Conservation (phyloP, 2,888 invertebrate species). For the Yponomeuta cagnagella region DNA sequence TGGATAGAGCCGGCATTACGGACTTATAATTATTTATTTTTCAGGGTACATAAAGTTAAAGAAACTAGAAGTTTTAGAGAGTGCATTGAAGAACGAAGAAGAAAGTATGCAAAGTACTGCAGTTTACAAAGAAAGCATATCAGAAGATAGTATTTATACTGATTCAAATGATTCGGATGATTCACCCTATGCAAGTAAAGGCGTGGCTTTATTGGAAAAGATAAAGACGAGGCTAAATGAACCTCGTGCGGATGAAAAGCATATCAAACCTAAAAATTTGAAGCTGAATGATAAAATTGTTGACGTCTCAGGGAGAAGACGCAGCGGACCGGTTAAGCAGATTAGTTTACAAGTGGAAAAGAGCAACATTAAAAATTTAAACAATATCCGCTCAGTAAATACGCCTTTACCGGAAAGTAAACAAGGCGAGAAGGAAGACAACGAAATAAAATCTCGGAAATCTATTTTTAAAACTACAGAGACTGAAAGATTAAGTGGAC, state of each 20-base stretch:
- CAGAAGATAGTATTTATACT: slow-evolving; percentile 58
- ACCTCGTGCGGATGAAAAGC: slow-evolving; percentile 14
- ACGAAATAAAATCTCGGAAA: slow-evolving; percentile 42
- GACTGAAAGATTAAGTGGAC: slow-evolving; percentile 38
- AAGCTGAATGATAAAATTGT: slow-evolving; percentile 26
- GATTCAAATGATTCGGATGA: slow-evolving; percentile 62
- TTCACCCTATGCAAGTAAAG: slow-evolving; percentile 37
- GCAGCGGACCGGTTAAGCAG: slow-evolving; percentile 48
- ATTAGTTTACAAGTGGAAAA: slow-evolving; percentile 39
- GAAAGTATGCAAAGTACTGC: neutral
- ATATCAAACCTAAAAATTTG: slow-evolving; percentile 22
- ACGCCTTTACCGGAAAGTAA: slow-evolving; percentile 34
- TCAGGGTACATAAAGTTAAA: slow-evolving; percentile 77
- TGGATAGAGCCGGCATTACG: neutral
- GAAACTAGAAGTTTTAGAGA: slow-evolving; percentile 68
- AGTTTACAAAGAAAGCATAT: slow-evolving; percentile 26
- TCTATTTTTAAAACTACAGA: slow-evolving; percentile 50
- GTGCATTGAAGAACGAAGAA: slow-evolving; percentile 49
- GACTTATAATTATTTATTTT: slow-evolving; percentile 25
- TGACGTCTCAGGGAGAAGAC: slow-evolving; percentile 36
- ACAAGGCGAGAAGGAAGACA: slow-evolving; percentile 30
- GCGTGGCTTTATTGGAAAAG: slow-evolving; percentile 41
- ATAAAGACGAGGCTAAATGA: slow-evolving; percentile 38
- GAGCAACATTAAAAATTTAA: slow-evolving; percentile 42
- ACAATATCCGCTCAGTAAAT: slow-evolving; percentile 30